Evolutionary conservation across 1,140 invertebrate species (phyloP), one percentile per base, ranked within the genome.

Genomic region (Liolophura sinensis): DNA sequence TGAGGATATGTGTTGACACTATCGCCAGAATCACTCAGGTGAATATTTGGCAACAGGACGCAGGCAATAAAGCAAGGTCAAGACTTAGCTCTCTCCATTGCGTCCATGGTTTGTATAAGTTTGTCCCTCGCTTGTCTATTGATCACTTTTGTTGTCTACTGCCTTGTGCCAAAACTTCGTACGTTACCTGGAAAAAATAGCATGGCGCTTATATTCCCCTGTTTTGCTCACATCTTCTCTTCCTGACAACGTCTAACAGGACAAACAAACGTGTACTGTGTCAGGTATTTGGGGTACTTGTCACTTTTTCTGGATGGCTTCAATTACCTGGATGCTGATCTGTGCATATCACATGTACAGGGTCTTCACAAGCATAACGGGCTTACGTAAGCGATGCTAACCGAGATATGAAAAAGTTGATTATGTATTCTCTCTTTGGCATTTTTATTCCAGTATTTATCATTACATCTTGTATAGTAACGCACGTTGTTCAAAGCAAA

Each of bases 281-380:
- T 64, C 64, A 78, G 18, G 60, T 71, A 0, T 73, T 91, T 87
- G 92, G 91, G 62, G 89, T 92, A 62, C 83, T 88, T 71, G 93
- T 93, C 94, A 96, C 80, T 96, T 94, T 87, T 91, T 93, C 83
- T 95, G 94, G 85, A 86, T 96, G 78, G 90, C 93, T 31, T 91
- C 93, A 55, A 96, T 96, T 87, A 95, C 94, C 83, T 96, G 94
- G 93, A 90, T 96, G 67, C 95, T 94, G 85, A 93, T 93, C 50
- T 95, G 96, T 92, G 94, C 94, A 0, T 68, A 55, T 58, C 65
- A 73, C 47, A 70, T 68, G 63, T 63, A 59, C 22, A 48, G 40
- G 6, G 95, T 93, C 4, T 85, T 86, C 40, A 46, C 48, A 20
- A 20, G n/a, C 64, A 40, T 40, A n/a, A 5, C 31, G 9, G 31